A percentile compares a stretch with the other conserved stretches of the same genome.
phyloP scores from a whole-genome alignment of 1,140 invertebrate species.

The Ceratina japonica region DNA sequence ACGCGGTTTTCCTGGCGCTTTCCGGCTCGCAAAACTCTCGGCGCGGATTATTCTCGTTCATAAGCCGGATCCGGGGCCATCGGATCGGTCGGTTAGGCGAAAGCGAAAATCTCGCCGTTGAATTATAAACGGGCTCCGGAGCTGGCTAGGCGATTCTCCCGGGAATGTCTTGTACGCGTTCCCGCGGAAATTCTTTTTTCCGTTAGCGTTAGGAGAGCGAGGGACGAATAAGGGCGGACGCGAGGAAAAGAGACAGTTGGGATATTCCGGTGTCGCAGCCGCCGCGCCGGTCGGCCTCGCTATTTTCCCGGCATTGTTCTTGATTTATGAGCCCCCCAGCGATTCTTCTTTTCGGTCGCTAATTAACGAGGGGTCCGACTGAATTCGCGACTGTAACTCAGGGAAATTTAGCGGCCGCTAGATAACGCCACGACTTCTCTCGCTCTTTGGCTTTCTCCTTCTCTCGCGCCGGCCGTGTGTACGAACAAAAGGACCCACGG shows the following conservation, averaged over 20 bases:
- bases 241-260: constrained; percentile 5
- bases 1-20: not conserved
- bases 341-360: constrained; percentile 64
- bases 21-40: not conserved
- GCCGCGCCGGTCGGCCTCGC: constrained; percentile 26
- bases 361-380: constrained; percentile 63
- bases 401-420: constrained; percentile 63
- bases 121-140: not conserved
- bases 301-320: constrained; percentile 63
- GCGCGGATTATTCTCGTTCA: constrained; percentile 15
- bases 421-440: constrained; percentile 50
- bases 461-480: constrained; percentile 26
- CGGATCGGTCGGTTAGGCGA: not conserved
- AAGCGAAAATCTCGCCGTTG: not conserved
- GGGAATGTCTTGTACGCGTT: not conserved
- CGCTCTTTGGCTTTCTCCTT: too few relatives aligned
- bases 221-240: not conserved
- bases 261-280: constrained; percentile 26
- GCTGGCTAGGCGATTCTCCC: not conserved
- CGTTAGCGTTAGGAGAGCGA: not conserved
- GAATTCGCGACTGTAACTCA: constrained; percentile 63
- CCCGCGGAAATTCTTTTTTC: not conserved
- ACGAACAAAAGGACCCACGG: constrained; percentile 52
- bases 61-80: not conserved
- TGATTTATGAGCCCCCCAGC: constrained; percentile 65